phyloP scores from a whole-genome alignment of 2,888 invertebrate genomes.

The Deilephila elpenor region DNA sequence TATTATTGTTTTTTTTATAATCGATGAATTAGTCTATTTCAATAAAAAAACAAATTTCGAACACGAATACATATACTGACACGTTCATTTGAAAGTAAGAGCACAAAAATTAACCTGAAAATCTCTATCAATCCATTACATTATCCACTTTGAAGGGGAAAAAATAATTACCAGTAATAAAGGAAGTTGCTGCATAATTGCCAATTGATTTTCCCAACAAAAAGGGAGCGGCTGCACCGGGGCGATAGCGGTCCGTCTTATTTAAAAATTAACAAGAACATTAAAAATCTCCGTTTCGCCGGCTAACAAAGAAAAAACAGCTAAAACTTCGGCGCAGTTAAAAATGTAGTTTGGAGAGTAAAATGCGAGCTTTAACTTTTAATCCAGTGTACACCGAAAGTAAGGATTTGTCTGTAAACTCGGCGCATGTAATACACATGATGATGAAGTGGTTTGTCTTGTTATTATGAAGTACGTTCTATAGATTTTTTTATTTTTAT shows the following conservation, averaged over 20 bases:
- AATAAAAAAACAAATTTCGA: too few species aligned
- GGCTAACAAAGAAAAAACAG: conserved; percentile 21
- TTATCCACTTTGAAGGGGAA: too few species aligned
- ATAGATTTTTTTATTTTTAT: too few species aligned
- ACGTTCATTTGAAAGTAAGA: too few species aligned
- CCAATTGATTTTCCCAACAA: background rate
- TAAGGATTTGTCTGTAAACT: conserved; percentile 31
- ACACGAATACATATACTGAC: too few species aligned
- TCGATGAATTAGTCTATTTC: too few species aligned
- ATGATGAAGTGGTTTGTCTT: too few species aligned
- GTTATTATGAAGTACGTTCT: too few species aligned
- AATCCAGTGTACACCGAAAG: conserved; percentile 60
- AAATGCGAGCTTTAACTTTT: conserved; percentile 62
- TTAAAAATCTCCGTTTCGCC: conserved; percentile 21
- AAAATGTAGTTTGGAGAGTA: conserved; percentile 68
- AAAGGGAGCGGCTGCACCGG: background rate
- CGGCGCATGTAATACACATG: background rate
- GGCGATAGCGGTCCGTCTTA: background rate
- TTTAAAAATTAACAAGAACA: conserved; percentile 22
- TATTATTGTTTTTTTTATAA: too few species aligned
- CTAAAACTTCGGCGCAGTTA: conserved; percentile 49
- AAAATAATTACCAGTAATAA: background rate
- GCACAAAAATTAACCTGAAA: too few species aligned
- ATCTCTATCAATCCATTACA: too few species aligned
- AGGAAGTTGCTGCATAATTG: background rate